Base-by-base conservation (phyloP, 2,888 invertebrate genomes). In the Nebria brevicollis region DNA sequence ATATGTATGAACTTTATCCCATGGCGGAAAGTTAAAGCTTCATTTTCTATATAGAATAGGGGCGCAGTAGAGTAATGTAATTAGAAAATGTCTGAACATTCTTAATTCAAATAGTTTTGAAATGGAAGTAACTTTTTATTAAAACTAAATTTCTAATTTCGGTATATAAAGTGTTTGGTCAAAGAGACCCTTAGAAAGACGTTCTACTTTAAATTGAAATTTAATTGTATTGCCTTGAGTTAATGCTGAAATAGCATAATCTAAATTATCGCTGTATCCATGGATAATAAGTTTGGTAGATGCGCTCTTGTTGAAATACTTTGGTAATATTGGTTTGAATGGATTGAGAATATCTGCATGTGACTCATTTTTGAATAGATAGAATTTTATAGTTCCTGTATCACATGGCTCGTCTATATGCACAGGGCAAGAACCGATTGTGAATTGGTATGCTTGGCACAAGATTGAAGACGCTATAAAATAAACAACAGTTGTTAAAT, bases 261-360 rank as follows among this genome's bases (percentile, higher is more conserved):
- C 89, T 11, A 88, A 84, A 66, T 86, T 84, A 13, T 89, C 90
- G 8, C 89, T 90, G 84, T 90, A 90, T 54, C 90, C 90, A 83
- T 90, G 90, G 34, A 90, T 85, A 0, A 89, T 83, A 20, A 89
- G 85, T 84, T 89, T 89, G 26, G 87, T 77, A 4, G 87, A 86
- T 10, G 84, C 81, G 34, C 83, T 81, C 68, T 84, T 84, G 66
- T 85, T 83, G 75, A 86, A 87, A 20, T 83, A 83, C 13, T 77
- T 42, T 0, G 88, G 88, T 72, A 88, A 75, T 11, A 83, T 72
- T 43, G 87, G 86, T 76, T 86, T 84, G 80, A 87, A 86, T 0
- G 88, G 87, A 84, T 88, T 85, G 64, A 88, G 77, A 6, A 83
- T 76, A 68, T 85, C 82, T 15, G 84, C 82, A 70, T 83, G 83